These are phyloP conservation scores for Mus caroli DNA, from an alignment of 2,797 vertebrate species.

Conservation along the genomic window DNA sequence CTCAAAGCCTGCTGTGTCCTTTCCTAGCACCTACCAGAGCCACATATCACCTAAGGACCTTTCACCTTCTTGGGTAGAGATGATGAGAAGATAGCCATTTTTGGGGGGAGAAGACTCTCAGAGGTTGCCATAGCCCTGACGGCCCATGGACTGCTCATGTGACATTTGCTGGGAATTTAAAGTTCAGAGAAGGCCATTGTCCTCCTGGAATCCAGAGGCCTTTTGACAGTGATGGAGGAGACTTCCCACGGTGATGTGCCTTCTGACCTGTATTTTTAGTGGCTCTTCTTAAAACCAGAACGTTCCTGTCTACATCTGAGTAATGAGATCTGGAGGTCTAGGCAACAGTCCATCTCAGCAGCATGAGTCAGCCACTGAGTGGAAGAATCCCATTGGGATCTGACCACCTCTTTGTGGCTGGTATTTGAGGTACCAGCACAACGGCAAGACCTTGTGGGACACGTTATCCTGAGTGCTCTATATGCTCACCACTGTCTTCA, in stretches of 20 bases:
- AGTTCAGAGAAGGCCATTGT: not conserved
- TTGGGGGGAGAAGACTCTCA: not conserved
- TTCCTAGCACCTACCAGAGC: too few species aligned
- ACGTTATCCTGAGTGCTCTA: rapidly evolving
- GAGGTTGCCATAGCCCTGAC: too few species aligned
- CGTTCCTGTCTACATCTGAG: not conserved
- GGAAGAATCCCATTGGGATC: not conserved
- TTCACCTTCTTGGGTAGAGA: not conserved
- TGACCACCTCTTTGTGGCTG: not conserved
- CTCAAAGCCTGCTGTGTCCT: not conserved
- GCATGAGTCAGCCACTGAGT: not conserved
- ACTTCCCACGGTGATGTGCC: not conserved
- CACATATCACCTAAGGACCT: not conserved
- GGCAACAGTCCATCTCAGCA: not conserved
- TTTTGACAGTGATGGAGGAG: not conserved
- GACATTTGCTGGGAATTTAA: not conserved
- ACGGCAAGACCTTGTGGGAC: rapidly evolving
- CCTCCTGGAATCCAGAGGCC: not conserved
- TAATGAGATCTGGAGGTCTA: not conserved
- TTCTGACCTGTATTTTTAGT: not conserved
- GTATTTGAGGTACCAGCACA: not conserved
- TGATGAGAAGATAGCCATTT: not conserved
- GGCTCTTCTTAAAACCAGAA: not conserved
- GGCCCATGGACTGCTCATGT: not conserved
- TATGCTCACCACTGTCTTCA: too few species aligned